These are phyloP conservation scores for Hycleus cichorii DNA, from an alignment of 1,140 invertebrate genomes.

Conservation along the genomic window DNA sequence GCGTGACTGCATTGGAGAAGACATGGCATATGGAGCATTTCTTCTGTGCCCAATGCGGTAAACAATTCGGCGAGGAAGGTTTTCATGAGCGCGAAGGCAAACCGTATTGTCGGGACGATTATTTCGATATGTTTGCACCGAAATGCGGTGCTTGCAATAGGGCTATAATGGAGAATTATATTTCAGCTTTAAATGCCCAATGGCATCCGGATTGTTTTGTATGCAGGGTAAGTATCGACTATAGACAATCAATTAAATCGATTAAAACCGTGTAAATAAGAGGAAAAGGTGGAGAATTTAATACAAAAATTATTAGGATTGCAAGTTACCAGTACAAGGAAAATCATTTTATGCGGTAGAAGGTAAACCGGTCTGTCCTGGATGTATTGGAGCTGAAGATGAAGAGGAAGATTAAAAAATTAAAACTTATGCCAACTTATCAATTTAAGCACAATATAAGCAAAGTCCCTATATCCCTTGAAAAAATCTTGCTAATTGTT, in stretches of 20 bases:
- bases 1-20: conserved; percentile 94
- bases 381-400: conserved; percentile 83
- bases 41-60: conserved; percentile 96
- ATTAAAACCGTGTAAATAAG: neutral
- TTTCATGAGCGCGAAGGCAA: conserved; percentile 92
- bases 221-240: conserved; percentile 79
- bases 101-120: conserved; percentile 91
- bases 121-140: conserved; percentile 97
- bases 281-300: neutral
- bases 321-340: conserved; percentile 82
- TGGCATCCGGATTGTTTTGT: conserved; percentile 99
- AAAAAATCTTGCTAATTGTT: conserved; percentile 2
- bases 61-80: conserved; percentile 93
- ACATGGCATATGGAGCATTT: conserved; percentile 99
- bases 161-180: conserved; percentile 98
- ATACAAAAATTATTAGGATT: conserved; percentile 60
- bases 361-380: conserved; percentile 82
- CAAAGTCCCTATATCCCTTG: neutral
- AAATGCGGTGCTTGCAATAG: conserved; percentile 96
- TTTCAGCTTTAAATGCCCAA: conserved; percentile 93
- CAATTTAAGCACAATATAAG: neutral
- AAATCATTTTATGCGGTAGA: conserved; percentile 95
- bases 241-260: too few species aligned
- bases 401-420: conserved; percentile 59
- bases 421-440: conserved; percentile 7